These are phyloP conservation scores for Etia nguti DNA, from an alignment of 2,113 vertebrate species.

Conservation along the genomic window DNA sequence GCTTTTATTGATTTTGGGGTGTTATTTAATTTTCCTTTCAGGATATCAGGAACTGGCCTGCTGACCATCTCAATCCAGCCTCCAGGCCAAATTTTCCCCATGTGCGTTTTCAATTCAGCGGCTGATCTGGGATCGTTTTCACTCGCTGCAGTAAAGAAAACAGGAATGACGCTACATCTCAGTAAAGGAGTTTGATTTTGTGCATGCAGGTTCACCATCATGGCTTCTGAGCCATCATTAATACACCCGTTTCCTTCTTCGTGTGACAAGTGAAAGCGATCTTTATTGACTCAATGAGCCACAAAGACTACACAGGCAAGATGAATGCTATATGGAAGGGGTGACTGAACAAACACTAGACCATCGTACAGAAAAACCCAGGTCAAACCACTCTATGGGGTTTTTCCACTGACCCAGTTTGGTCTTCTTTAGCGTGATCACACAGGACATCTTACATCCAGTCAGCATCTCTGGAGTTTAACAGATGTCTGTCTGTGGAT, in stretches of 20 bases:
- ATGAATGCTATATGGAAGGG: background rate
- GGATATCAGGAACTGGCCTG: background rate
- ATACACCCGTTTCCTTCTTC: fast-evolving
- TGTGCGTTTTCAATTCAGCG: fast-evolving
- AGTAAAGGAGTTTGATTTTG: fast-evolving
- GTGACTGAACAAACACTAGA: background rate
- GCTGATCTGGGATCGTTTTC: background rate
- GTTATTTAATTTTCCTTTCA: fast-evolving
- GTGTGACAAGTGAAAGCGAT: background rate
- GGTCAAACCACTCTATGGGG: background rate
- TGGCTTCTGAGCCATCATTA: background rate
- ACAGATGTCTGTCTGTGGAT: background rate
- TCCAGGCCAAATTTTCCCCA: background rate
- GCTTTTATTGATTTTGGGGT: fast-evolving
- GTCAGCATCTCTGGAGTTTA: fast-evolving
- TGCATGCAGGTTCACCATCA: background rate
- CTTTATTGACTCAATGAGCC: background rate
- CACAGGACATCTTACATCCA: background rate
- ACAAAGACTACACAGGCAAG: background rate
- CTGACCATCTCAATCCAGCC: background rate
- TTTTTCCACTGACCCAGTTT: background rate
- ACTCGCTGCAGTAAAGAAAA: background rate
- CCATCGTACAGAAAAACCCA: background rate
- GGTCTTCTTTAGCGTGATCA: background rate
- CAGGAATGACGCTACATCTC: background rate